Evolutionary conservation across 2,888 invertebrate species (phyloP).

Genomic region (Micoletzkya japonica): DNA sequence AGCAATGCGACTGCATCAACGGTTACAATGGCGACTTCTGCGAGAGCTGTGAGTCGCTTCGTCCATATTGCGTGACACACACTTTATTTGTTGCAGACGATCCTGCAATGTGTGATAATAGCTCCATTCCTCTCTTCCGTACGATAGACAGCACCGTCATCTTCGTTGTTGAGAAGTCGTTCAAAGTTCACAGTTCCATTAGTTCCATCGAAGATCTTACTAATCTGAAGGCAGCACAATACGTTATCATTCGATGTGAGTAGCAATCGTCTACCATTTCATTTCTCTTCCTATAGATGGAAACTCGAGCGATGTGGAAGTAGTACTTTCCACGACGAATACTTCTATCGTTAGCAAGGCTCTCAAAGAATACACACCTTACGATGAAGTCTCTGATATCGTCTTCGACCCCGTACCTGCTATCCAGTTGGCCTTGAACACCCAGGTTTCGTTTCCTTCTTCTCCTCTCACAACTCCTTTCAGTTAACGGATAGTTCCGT

Average conservation of each 20-base stretch:
- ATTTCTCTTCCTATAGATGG: background rate
- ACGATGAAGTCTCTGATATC: background rate
- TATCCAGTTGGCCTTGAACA: background rate
- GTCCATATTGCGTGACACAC: background rate
- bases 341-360: background rate
- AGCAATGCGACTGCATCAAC: background rate
- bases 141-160: constrained; percentile 14
- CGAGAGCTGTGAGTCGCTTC: background rate
- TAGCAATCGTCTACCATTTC: background rate
- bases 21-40: constrained; percentile 19
- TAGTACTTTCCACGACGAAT: constrained; percentile 1
- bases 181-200: background rate
- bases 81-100: background rate
- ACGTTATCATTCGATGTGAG: constrained; percentile 11
- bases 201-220: background rate
- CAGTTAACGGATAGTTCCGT: constrained; percentile 10
- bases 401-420: constrained; percentile 14
- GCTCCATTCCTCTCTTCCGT: background rate
- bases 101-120: background rate
- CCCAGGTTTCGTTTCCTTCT: background rate
- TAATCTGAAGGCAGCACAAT: background rate
- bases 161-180: constrained; percentile 15
- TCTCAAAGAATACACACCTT: background rate
- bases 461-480: background rate
- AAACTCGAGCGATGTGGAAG: background rate